Conservation (phyloP, 2,888 invertebrate species). For the Aphidius colemani region DNA sequence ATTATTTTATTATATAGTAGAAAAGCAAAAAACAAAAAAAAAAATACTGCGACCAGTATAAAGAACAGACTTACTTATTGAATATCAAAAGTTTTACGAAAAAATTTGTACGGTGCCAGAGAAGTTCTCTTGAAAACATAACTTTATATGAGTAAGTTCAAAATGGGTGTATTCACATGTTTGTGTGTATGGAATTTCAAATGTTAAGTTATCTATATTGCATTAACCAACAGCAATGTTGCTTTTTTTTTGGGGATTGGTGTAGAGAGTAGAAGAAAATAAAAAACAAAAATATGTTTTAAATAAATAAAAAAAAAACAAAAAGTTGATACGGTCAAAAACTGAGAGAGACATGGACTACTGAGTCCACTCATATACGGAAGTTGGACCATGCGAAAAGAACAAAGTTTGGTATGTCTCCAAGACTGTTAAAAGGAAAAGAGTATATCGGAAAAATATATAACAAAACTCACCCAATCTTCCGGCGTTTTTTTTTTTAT, state of each 20-base stretch:
- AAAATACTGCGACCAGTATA: conserved; percentile 32
- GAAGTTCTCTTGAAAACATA: conserved; percentile 56
- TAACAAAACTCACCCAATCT: conserved; percentile 16
- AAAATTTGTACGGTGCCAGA: conserved; percentile 50
- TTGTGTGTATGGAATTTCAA: no score
- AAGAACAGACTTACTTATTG: conserved; percentile 46
- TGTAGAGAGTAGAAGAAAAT: no score
- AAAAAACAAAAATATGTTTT: no score
- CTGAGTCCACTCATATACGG: conserved; percentile 41
- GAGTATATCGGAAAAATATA: conserved; percentile 50
- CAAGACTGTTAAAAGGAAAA: conserved; percentile 53
- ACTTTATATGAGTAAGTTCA: conserved; percentile 54
- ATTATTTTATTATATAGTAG: conserved; percentile 32
- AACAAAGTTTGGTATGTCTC: conserved; percentile 53
- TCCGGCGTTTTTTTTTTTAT: no score
- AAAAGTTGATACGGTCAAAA: conserved; percentile 29
- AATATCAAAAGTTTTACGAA: conserved; percentile 54
- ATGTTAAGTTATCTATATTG: conserved; percentile 5
- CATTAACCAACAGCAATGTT: no score
- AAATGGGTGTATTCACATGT: conserved; percentile 17
- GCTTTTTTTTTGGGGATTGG: no score
- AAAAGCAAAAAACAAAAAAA: conserved; percentile 32
- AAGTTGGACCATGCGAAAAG: conserved; percentile 50
- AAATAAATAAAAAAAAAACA: not conserved
- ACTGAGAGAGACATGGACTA: conserved; percentile 24